Evolutionary conservation across 2,113 vertebrate genomes (phyloP).

Genomic region (cattle (Bos taurus)): DNA sequence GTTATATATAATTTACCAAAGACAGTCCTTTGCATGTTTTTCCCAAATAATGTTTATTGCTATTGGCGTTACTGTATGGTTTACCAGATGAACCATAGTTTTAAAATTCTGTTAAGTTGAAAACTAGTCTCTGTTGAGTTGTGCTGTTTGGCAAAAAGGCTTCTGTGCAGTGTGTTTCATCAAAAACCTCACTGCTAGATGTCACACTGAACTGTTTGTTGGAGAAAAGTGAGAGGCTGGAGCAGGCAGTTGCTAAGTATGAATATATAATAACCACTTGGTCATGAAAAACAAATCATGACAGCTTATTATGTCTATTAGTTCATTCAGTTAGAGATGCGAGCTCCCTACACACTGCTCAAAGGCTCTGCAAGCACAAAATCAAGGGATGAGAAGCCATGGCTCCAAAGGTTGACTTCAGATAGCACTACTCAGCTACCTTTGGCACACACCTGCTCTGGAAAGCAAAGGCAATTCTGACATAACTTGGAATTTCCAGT

Average conservation of each 20-base stretch:
- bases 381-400: background rate
- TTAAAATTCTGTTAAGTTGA: background rate
- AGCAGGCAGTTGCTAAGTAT: background rate
- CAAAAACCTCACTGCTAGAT: constrained; percentile 19
- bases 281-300: constrained; percentile 21
- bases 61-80: constrained; percentile 6
- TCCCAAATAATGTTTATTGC: background rate
- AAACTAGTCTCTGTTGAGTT: background rate
- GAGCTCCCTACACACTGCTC: background rate
- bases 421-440: background rate
- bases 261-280: background rate
- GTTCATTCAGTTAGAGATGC: background rate
- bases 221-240: background rate
- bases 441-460: background rate
- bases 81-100: constrained; percentile 21
- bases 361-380: background rate
- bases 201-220: background rate
- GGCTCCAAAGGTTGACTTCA: background rate
- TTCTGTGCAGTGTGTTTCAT: constrained; percentile 21
- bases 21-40: constrained; percentile 16
- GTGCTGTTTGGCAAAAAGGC: constrained; percentile 12
- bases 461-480: background rate
- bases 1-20: constrained; percentile 36
- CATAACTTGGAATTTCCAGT: background rate
- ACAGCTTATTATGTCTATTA: background rate